Base-by-base conservation (phyloP, 2,888 invertebrate species). In the Apodemia duryi region DNA sequence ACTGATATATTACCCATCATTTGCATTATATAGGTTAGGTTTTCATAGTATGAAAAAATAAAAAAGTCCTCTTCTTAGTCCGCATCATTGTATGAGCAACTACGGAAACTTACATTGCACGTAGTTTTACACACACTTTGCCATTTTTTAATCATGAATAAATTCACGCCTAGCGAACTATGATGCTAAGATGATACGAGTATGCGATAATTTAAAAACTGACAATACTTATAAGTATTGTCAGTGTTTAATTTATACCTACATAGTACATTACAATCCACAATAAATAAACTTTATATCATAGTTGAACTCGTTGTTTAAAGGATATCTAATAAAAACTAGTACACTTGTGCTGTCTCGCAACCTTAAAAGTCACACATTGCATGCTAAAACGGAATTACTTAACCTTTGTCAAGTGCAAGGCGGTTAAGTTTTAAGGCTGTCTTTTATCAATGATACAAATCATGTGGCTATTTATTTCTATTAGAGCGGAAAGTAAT, bases 231-330 rank as follows among this genome's bases (percentile, higher is more conserved):
- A 21, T 21, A 21, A 21, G 21, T 21, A 21, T 21, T 21, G 4
- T 3, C 4, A 38, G 38, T 43, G 11, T 43, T 43, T 11, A 10
- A 43, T 43, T 43, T 43, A 11, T 11, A 43, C 63, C 65, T 66
- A 67, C 68, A 78, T 75, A 21, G 21, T 21, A 21, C 21, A 21
- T 21, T 79, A 78, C 75, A 77, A 78, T 75, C 74, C 76, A 75
- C 46, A 46, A 46, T 46, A 46, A 13, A 46, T 13, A 46, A 13
- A 46, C 46, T 46, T 46, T n/a, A 46, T 13, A 46, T 46, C 13
- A 46, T 46, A 46, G 2, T 13, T 2, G 29, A 57, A 57, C 32
- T 57, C 11, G 57, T 11, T 29, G 29, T 29, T 21, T 3, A 57
- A 57, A 57, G 57, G 57, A 57, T 57, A 57, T 57, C 57, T 54